Percentiles rank a stretch among this genome's conserved stretches.
phyloP scores from a whole-genome alignment of 2,113 vertebrate genomes.

The Argyrosomus japonicus region DNA sequence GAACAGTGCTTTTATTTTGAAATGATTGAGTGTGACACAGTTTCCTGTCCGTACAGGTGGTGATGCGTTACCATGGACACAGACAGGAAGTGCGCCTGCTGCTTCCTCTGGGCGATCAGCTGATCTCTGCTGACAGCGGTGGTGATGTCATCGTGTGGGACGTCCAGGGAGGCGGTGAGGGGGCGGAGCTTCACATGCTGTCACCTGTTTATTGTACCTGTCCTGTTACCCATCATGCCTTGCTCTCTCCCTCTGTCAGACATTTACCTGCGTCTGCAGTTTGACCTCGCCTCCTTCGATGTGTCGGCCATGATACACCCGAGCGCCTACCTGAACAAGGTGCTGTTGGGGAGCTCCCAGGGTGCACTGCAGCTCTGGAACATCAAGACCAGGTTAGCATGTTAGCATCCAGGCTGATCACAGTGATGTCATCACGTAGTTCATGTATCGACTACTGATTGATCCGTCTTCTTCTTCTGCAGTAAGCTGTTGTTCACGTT shows the following conservation, averaged over 20 bases:
- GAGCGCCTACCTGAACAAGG: conserved; percentile 97
- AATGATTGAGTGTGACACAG: not conserved
- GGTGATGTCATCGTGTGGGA: conserved; percentile 94
- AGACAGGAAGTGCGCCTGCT: conserved; percentile 89
- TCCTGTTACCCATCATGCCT: conserved; percentile 34
- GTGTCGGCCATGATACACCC: conserved; percentile 94
- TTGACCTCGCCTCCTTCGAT: conserved; percentile 89
- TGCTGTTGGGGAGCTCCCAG: conserved; percentile 94
- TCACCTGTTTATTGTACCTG: not conserved
- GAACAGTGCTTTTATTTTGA: too few relatives aligned
- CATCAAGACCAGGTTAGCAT: conserved; percentile 90
- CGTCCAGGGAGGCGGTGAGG: conserved; percentile 78
- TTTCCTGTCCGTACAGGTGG: conserved; percentile 82
- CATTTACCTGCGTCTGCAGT: conserved; percentile 89
- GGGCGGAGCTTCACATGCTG: not conserved
- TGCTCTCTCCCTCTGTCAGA: conserved; percentile 82
- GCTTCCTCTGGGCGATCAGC: conserved; percentile 93
- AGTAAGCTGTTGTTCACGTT: conserved; percentile 94
- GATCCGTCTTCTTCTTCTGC: not conserved
- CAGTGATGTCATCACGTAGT: too few relatives aligned
- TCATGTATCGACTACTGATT: too few relatives aligned
- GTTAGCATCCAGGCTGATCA: not conserved
- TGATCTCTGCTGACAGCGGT: conserved; percentile 92
- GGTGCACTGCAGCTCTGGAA: conserved; percentile 97
- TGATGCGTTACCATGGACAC: conserved; percentile 91